Evolutionary conservation across 2,797 vertebrate genomes (phyloP).

Genomic region (Phaenicophaeus curvirostris): DNA sequence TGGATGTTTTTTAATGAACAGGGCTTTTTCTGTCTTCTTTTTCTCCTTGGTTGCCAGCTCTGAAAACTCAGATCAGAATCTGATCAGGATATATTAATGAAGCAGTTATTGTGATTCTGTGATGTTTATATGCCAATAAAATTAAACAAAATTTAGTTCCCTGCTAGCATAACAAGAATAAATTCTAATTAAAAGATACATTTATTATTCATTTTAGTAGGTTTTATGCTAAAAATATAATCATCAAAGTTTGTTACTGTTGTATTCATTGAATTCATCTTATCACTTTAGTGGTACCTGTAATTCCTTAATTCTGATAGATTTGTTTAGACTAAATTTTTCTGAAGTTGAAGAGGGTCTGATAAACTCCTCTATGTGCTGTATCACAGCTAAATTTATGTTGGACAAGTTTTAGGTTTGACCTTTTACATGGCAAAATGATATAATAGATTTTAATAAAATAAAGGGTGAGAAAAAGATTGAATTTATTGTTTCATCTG

Average conservation of each 20-base stretch:
- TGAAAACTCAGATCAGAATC: background rate
- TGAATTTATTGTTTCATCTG: constrained; percentile 63
- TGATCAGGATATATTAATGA: background rate
- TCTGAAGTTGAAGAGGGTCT: background rate
- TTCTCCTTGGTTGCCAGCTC: background rate
- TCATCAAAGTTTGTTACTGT: fast-evolving
- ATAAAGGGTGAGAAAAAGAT: constrained; percentile 56
- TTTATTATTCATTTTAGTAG: background rate
- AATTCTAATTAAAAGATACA: too few species aligned
- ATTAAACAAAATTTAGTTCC: background rate
- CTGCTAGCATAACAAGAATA: background rate
- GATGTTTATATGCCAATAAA: background rate
- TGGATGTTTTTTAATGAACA: background rate
- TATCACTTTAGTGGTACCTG: background rate
- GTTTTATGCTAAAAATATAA: background rate
- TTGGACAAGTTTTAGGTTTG: constrained; percentile 23
- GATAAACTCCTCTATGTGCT: background rate
- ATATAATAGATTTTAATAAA: constrained; percentile 72
- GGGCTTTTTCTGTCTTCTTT: background rate
- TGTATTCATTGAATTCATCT: background rate
- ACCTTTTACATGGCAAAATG: constrained; percentile 45
- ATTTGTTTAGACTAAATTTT: background rate
- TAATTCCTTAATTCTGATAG: background rate
- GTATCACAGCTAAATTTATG: constrained; percentile 9
- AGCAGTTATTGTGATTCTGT: background rate